Percentiles rank a stretch among this genome's conserved stretches.
phyloP scores from a whole-genome alignment of 2,888 invertebrate genomes.

The Brachyptera putata region DNA sequence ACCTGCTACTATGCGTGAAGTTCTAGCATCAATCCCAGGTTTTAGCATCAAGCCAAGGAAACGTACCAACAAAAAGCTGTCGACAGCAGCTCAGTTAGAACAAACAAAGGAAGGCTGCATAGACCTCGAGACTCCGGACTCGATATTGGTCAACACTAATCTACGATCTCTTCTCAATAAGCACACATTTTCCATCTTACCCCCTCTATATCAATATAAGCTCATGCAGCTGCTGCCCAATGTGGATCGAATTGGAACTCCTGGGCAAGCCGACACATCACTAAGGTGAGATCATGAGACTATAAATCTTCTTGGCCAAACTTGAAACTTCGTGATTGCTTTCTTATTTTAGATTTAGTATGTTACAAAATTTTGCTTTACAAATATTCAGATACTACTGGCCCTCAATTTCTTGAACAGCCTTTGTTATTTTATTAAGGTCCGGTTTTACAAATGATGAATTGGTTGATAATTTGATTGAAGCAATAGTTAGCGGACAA shows the following conservation, averaged over 20 bases:
- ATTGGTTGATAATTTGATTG: too few species aligned
- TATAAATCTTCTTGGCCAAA: too few species aligned
- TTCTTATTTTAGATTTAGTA: too few species aligned
- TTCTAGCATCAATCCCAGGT: constrained; percentile 84
- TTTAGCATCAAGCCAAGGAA: constrained; percentile 71
- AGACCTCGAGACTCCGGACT: constrained; percentile 93
- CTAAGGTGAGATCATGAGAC: constrained; percentile 40
- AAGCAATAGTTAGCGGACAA: too few species aligned
- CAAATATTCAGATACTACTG: too few species aligned
- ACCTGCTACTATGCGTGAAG: constrained; percentile 79
- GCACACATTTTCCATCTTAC: constrained; percentile 84
- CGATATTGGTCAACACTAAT: constrained; percentile 89
- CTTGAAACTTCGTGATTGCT: too few species aligned
- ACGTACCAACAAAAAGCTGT: constrained; percentile 75
- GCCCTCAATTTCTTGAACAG: too few species aligned
- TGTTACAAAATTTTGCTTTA: too few species aligned
- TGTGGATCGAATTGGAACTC: constrained; percentile 86
- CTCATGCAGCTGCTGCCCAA: constrained; percentile 86
- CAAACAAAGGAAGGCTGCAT: constrained; percentile 91
- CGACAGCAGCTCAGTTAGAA: constrained; percentile 87
- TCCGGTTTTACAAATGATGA: too few species aligned
- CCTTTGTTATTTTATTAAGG: too few species aligned
- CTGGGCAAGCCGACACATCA: constrained; percentile 41
- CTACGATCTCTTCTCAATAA: constrained; percentile 84
- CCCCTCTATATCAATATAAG: constrained; percentile 87